A percentile compares a stretch with the other conserved stretches of the same genome.
Evolutionary conservation across 2,113 vertebrate species (phyloP).

Genomic region (Perognathus longimembris): DNA sequence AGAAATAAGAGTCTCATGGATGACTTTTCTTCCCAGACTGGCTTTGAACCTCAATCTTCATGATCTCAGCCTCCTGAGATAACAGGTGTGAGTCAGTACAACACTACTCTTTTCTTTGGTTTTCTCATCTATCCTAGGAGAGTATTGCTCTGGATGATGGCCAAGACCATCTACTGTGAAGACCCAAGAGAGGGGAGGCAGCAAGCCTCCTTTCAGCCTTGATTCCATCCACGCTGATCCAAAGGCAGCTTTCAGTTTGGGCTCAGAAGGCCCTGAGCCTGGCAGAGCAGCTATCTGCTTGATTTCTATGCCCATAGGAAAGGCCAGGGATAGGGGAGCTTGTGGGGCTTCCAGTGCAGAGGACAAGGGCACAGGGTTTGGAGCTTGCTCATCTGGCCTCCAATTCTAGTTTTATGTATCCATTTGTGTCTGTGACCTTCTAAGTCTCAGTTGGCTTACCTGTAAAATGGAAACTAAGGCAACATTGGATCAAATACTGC

Average conservation of each 20-base stretch:
- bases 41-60: too few species aligned
- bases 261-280: background rate
- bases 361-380: background rate
- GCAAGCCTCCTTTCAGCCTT: background rate
- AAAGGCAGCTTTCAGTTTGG: background rate
- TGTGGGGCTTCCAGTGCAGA: background rate
- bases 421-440: background rate
- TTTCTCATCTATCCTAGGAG: background rate
- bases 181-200: background rate
- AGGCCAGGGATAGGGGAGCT: background rate
- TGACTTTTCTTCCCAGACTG: too few species aligned
- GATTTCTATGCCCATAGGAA: background rate
- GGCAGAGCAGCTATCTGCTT: background rate
- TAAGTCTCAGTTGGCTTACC: background rate
- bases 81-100: too few species aligned
- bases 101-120: background rate
- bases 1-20: too few species aligned
- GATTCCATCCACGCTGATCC: background rate
- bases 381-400: background rate
- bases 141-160: background rate
- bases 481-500: background rate
- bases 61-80: too few species aligned
- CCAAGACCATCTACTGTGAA: background rate
- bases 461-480: constrained; percentile 1
- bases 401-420: background rate